Conservation (phyloP, 2,113 vertebrate genomes). For the Sardina pilchardus region DNA sequence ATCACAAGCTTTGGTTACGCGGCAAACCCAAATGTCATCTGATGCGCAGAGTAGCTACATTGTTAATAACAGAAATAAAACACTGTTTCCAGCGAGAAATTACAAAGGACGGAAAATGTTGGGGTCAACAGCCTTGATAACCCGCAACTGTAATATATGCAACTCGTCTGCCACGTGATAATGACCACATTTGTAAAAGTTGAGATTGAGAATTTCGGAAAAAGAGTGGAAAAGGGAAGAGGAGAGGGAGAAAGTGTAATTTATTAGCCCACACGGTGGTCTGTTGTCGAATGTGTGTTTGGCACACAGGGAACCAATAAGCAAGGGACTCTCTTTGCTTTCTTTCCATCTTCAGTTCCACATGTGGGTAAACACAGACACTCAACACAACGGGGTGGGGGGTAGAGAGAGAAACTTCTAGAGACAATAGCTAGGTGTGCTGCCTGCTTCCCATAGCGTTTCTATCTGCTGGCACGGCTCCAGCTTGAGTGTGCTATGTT, state of each 20-base stretch:
- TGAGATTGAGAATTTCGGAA: not conserved
- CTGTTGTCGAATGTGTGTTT: not conserved
- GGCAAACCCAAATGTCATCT: not conserved
- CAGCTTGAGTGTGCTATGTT: not conserved
- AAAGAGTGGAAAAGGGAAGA: not conserved
- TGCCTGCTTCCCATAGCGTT: not conserved
- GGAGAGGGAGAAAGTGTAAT: not conserved
- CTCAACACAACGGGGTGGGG: not conserved
- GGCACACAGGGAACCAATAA: not conserved
- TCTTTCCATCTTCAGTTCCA: not conserved
- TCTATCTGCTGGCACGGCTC: not conserved
- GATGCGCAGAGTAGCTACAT: not conserved
- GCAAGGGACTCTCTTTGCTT: too few relatives aligned
- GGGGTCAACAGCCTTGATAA: not conserved
- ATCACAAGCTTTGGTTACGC: not conserved
- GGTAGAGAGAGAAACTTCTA: not conserved
- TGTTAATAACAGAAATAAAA: not conserved
- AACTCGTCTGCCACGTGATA: too few relatives aligned
- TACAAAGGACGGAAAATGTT: not conserved
- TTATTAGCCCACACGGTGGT: not conserved
- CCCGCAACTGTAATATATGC: not conserved
- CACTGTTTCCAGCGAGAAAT: not conserved
- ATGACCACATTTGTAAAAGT: too few relatives aligned
- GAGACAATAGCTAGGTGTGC: not conserved
- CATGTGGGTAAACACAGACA: not conserved